phyloP scores from a whole-genome alignment of 2,888 invertebrate genomes.

The Lasioglossum malachurum region DNA sequence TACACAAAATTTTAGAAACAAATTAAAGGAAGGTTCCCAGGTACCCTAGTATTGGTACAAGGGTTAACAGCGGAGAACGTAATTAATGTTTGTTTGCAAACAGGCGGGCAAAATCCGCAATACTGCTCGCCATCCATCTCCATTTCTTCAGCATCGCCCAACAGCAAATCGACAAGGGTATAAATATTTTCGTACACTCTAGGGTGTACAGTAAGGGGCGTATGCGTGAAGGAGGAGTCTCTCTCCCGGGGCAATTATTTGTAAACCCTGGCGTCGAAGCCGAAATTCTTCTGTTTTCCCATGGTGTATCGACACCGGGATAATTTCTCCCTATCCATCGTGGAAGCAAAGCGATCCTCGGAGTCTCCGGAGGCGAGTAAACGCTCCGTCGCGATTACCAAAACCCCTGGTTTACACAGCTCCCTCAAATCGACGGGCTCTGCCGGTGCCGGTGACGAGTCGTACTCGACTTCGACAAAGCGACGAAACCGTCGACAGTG shows the following conservation, averaged over 20 bases:
- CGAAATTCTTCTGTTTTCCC: constrained; percentile 43
- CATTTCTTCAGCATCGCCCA: background rate
- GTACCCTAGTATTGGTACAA: no score
- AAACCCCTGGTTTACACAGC: constrained; percentile 27
- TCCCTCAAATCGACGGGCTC: constrained; percentile 39
- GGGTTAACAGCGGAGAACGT: background rate
- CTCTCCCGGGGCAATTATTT: constrained; percentile 49
- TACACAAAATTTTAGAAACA: no score
- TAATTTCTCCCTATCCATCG: constrained; percentile 41
- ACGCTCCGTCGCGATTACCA: constrained; percentile 44
- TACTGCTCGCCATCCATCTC: background rate
- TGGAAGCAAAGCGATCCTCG: background rate
- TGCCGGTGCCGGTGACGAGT: constrained; percentile 57
- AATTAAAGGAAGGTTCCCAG: no score
- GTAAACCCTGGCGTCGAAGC: constrained; percentile 45
- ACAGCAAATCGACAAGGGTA: background rate
- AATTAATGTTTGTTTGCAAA: background rate
- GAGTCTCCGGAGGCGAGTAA: constrained; percentile 45
- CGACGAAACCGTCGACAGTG: constrained; percentile 53
- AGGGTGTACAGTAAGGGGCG: background rate
- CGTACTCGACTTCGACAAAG: constrained; percentile 59
- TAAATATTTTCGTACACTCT: constrained; percentile 14
- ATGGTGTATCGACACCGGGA: constrained; percentile 15
- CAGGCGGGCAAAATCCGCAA: background rate
- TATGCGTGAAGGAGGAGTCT: background rate